phyloP scores from a whole-genome alignment of 2,888 invertebrate species.

The Drosophila formosana region DNA sequence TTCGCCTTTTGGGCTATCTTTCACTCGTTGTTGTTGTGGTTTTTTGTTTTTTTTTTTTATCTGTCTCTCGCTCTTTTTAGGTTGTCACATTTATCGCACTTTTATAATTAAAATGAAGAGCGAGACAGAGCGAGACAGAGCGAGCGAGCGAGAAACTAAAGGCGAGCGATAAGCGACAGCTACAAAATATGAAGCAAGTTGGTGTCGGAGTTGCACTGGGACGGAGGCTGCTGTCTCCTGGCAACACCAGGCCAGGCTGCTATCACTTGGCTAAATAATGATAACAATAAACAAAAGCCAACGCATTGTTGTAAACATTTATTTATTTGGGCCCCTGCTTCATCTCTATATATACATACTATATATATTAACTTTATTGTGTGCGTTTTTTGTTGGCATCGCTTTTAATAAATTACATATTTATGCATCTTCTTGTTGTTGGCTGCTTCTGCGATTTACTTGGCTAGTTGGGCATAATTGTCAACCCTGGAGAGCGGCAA shows the following conservation, averaged over 20 bases:
- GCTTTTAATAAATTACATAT: slow-evolving; percentile 79
- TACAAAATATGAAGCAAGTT: slow-evolving; percentile 46
- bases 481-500: slow-evolving; percentile 42
- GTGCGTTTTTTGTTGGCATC: not conserved
- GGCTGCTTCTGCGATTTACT: slow-evolving; percentile 32
- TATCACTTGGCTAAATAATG: slow-evolving; percentile 80
- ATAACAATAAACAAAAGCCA: slow-evolving; percentile 78
- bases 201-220: not conserved
- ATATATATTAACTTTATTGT: slow-evolving; percentile 30
- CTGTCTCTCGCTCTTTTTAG: slow-evolving; percentile 16
- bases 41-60: slow-evolving; percentile 25
- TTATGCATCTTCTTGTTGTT: slow-evolving; percentile 61
- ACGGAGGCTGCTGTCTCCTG: slow-evolving; percentile 6
- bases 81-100: slow-evolving; percentile 79
- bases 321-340: slow-evolving; percentile 25
- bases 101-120: slow-evolving; percentile 72
- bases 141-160: slow-evolving; percentile 32
- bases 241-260: slow-evolving; percentile 29
- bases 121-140: slow-evolving; percentile 5
- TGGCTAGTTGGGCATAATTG: slow-evolving; percentile 76
- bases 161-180: slow-evolving; percentile 51
- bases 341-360: slow-evolving; percentile 16
- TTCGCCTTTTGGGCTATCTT: slow-evolving; percentile 54
- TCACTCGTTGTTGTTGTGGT: slow-evolving; percentile 27
- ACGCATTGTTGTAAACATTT: slow-evolving; percentile 68